Percentiles rank a stretch among this genome's conserved stretches.
Evolutionary conservation across 2,888 invertebrate species (phyloP).

Genomic region (Archips crataeganus): DNA sequence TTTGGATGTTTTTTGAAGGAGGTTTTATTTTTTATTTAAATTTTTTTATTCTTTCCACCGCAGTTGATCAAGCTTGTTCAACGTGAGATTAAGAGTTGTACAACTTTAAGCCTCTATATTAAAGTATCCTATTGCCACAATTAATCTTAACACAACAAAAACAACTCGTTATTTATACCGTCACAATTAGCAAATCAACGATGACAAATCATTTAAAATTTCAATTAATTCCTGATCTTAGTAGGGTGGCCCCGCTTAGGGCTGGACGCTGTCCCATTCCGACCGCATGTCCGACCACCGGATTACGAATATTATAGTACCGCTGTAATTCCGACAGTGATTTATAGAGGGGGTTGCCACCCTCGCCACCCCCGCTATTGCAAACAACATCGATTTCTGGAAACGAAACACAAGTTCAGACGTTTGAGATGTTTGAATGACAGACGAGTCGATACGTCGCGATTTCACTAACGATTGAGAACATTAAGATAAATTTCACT

Average conservation of each 20-base stretch:
- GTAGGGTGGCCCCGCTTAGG: conserved; percentile 70
- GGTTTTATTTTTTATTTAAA: no score
- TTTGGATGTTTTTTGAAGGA: no score
- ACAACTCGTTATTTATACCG: conserved; percentile 45
- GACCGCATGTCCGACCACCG: conserved; percentile 67
- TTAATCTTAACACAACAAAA: conserved; percentile 19
- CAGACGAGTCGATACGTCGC: conserved; percentile 46
- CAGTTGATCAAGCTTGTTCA: background rate
- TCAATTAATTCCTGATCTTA: conserved; percentile 68
- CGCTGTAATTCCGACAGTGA: conserved; percentile 84
- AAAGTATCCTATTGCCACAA: background rate
- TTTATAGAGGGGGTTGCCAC: conserved; percentile 84
- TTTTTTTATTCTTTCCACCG: background rate
- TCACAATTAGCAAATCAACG: conserved; percentile 55
- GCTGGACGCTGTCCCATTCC: conserved; percentile 46
- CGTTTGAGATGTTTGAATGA: conserved; percentile 54
- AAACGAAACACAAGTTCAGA: conserved; percentile 68
- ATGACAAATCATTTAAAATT: conserved; percentile 64
- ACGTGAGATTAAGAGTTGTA: background rate
- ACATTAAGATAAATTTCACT: background rate
- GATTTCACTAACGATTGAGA: conserved; percentile 33
- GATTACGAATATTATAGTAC: conserved; percentile 81
- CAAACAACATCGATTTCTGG: conserved; percentile 83
- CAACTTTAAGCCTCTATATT: background rate
- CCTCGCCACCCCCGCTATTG: conserved; percentile 70